Conservation (phyloP, 2,888 invertebrate genomes). For the Amphiduros pacificus region DNA sequence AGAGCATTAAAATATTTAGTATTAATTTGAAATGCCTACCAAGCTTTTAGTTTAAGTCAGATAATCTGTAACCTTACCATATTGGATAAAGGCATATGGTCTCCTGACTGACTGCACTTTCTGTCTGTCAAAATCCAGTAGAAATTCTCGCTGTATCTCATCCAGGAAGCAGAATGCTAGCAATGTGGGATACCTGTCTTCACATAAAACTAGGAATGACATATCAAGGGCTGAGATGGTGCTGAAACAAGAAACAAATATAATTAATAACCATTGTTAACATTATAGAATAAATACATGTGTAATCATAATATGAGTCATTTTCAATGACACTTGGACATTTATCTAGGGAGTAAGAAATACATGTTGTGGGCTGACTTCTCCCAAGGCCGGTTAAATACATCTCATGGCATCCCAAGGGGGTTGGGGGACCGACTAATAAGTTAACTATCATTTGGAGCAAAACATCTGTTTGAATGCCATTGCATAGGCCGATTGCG, state of each 20-base stretch:
- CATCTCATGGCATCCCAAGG: too few relatives aligned
- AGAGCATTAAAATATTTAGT: not conserved
- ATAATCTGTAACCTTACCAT: constrained; percentile 50
- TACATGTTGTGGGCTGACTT: too few relatives aligned
- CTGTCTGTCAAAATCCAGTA: constrained; percentile 52
- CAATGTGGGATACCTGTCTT: constrained; percentile 58
- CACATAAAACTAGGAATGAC: constrained; percentile 58
- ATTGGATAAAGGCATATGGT: constrained; percentile 61
- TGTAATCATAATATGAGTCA: too few relatives aligned
- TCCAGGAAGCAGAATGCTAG: constrained; percentile 61
- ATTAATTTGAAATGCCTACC: not conserved
- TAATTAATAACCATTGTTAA: too few relatives aligned
- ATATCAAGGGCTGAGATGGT: constrained; percentile 57
- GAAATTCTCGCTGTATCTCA: constrained; percentile 61
- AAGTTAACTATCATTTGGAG: too few relatives aligned
- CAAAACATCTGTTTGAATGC: too few relatives aligned
- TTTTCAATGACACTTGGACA: not conserved
- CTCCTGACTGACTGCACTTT: constrained; percentile 54
- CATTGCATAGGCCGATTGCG: too few relatives aligned
- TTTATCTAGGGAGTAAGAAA: too few relatives aligned
- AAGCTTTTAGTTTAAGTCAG: not conserved
- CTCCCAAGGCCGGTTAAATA: too few relatives aligned
- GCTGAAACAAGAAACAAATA: constrained; percentile 30
- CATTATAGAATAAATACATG: too few relatives aligned
- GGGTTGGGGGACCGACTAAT: too few relatives aligned